Base-by-base conservation (phyloP, 2,888 invertebrate genomes). In the Ormyrus rosae region DNA sequence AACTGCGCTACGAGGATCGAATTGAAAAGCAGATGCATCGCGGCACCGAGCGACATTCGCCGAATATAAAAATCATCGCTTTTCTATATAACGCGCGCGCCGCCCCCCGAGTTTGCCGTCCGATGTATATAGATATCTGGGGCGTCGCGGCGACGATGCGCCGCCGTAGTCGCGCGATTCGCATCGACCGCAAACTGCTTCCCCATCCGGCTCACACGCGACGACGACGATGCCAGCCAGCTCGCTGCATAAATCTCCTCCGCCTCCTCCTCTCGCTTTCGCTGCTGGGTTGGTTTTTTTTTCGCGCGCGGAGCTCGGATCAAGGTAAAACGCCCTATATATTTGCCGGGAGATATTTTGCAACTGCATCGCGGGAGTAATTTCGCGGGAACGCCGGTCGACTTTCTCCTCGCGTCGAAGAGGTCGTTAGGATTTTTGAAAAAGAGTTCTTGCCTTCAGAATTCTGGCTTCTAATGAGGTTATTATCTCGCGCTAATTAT, bases 41-140 rank as follows among this genome's bases (percentile, higher is more conserved):
- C 34, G 67, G 9, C 64, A n/a, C 46, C 46, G 46, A 46, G 19
- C 51, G 77, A 73, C 81, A 69, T 53, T 73, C 68, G 63, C 8
- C 68, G 81, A 77, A 81, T 81, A 81, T 76, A 81, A 81, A 81
- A 77, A 81, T 81, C 73, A 81, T 81, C 68, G 60, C 56, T 74
- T 68, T 61, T 76, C 63, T 34, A 48, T 0, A 53, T 10, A 13
- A 13, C 45, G 61, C 13, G 46, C 19, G 19, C 19, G 19, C 19
- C 19, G 19, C 19, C 19, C 19, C 19, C 9, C 19, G 51, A n/a
- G 13, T 19, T 45, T 46, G 48, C 4, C 4, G 34, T 34, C 34
- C 34, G 34, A 2, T 34, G 34, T 34, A 4, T 34, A 34, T 4
- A 34, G 34, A 34, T 34, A 34, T 34, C 34, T 34, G 34, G 34